Base-by-base conservation (phyloP, 2,113 vertebrate genomes). In the Tragelaphus imberbis region DNA sequence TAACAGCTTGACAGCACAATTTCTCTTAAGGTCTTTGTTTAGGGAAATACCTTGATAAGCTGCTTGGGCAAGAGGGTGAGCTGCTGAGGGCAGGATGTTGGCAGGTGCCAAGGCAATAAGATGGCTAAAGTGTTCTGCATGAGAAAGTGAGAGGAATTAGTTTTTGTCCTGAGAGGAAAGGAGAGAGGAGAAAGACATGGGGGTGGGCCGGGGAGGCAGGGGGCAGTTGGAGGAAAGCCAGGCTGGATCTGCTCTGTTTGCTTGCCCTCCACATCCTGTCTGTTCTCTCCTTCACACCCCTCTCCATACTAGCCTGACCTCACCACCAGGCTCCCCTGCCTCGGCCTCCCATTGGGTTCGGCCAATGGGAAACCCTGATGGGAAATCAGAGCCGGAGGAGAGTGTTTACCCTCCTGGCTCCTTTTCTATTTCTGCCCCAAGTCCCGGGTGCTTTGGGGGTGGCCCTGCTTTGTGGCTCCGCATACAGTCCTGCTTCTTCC, bases 171-270 rank as follows among this genome's bases (percentile, higher is more conserved):
- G 59, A 75, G 84, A 47, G 53, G 28, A 75, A 53, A 33, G 14
- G 59, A 28, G 33, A 77, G 71, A 56, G 15, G 63, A 75, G 51
- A 19, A 53, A 88, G 65, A 21, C 1, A 3, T 1, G 16, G 19
- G 1, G 28, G 40, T 9, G 6, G 12, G 36, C n/a, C 9, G 16
- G 27, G 5, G 23, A 80, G 25, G 40, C 2, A 0, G 15, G 5
- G 81, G 5, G 40, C 30, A 5, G 16, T 11, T 15, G 28, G 53
- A 61, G 47, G 17, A 68, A 25, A 15, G 36, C 33, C 11, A 4
- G 5, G 10, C 3, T 7, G 55, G 28, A 2, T 49, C 53, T 13
- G 53, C 5, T 49, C 28, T 30, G 30, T 1, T 44, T 40, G 2
- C 30, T 1, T 2, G 3, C 19, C 10, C 14, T 89, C 59, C 9